Evolutionary conservation across 37 sponge, comb jelly and placozoan species (phyloP).

Genomic region (Geodia barretti): DNA sequence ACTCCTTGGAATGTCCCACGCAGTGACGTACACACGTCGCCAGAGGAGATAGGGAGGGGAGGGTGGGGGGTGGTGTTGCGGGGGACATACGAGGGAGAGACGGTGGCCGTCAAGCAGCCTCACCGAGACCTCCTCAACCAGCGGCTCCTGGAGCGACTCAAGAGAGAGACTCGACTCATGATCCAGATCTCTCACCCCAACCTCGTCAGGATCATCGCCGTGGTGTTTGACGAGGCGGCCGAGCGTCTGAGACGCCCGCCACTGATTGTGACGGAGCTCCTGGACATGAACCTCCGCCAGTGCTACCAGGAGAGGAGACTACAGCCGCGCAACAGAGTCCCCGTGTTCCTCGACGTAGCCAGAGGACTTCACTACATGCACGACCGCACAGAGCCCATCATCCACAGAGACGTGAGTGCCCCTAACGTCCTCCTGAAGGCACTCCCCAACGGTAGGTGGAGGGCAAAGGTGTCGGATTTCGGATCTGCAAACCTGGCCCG

Average conservation of each 20-base stretch:
- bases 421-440: constrained; percentile 54
- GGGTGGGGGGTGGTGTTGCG: constrained; percentile 58
- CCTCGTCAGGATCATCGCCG: constrained; percentile 64
- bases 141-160: constrained; percentile 7
- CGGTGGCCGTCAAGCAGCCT: constrained; percentile 70
- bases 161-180: constrained; percentile 58
- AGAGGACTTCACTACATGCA: constrained; percentile 75
- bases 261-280: constrained; percentile 64
- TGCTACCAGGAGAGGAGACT: constrained; percentile 21
- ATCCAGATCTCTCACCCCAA: constrained; percentile 59
- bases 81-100: constrained; percentile 48
- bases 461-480: constrained; percentile 77
- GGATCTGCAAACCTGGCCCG: constrained; percentile 46
- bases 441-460: constrained; percentile 28
- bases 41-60: constrained; percentile 54
- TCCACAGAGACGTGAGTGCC: constrained; percentile 82
- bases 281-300: constrained; percentile 62
- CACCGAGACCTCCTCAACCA: constrained; percentile 19
- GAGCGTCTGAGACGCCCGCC: constrained; percentile 7
- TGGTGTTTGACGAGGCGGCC: constrained; percentile 30
- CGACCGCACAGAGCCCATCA: constrained; percentile 54
- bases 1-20: not conserved
- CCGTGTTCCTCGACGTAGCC: constrained; percentile 53
- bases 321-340: not conserved
- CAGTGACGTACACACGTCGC: not conserved